Evolutionary conservation across 2,797 vertebrate species (phyloP).

Genomic region (Sus cebifrons): DNA sequence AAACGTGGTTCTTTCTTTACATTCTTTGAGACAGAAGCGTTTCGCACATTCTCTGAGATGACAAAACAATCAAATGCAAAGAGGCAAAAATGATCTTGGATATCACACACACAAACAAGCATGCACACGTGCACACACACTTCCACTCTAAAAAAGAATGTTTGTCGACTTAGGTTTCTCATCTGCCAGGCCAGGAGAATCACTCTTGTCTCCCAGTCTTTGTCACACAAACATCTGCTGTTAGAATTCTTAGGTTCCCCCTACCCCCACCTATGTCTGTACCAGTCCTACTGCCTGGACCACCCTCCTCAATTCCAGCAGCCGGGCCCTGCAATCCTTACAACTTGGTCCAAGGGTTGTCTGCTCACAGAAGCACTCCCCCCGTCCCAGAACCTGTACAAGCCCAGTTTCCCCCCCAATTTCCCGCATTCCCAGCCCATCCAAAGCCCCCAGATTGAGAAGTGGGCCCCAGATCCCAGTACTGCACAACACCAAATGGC

Average conservation of each 20-base stretch:
- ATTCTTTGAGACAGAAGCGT: no score
- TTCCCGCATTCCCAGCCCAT: background rate
- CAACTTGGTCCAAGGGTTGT: background rate
- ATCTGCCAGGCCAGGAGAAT: background rate
- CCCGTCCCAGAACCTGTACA: background rate
- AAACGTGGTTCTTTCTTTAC: background rate
- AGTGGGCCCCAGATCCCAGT: background rate
- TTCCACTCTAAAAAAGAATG: background rate
- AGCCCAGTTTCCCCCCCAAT: background rate
- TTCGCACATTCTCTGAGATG: background rate
- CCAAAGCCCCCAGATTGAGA: background rate
- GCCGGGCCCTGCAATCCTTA: background rate
- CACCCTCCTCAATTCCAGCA: background rate
- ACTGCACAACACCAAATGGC: no score
- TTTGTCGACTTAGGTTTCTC: background rate
- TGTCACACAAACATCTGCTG: background rate
- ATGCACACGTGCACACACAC: background rate
- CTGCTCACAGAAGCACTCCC: background rate
- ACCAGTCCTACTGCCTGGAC: rapidly evolving
- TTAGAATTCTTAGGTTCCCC: background rate
- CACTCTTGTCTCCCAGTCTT: background rate
- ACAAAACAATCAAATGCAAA: background rate
- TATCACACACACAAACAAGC: background rate
- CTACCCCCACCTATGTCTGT: background rate
- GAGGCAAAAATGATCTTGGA: background rate